These are phyloP conservation scores for Chloroceryle aenea DNA, from an alignment of 2,113 vertebrate species.

Conservation along the genomic window DNA sequence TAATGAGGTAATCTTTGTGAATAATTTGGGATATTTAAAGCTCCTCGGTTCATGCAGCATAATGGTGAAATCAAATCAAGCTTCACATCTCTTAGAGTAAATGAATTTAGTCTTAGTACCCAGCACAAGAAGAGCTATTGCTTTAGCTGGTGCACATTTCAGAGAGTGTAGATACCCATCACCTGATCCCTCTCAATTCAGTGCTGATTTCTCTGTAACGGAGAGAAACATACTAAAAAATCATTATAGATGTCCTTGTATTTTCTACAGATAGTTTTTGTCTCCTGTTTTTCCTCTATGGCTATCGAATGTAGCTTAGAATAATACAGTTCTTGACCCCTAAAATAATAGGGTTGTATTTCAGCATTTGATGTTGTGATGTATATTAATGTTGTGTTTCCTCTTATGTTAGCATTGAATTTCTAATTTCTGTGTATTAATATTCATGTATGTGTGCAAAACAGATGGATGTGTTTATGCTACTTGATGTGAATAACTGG, in stretches of 20 bases:
- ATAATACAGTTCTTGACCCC: neutral
- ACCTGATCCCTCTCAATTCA: neutral
- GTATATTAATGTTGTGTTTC: conserved; percentile 35
- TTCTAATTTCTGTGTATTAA: conserved; percentile 41
- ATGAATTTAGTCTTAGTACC: neutral
- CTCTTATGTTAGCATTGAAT: conserved; percentile 23
- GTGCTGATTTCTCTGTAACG: neutral
- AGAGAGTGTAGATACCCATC: neutral
- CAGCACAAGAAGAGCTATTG: neutral
- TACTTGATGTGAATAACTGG: conserved; percentile 1
- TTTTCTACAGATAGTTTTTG: neutral
- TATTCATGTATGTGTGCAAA: conserved; percentile 27
- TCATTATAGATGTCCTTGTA: neutral
- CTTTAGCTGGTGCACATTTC: neutral
- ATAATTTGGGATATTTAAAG: conserved; percentile 59
- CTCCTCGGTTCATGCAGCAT: neutral
- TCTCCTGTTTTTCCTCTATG: neutral
- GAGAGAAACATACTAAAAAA: neutral
- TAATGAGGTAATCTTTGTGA: conserved; percentile 49
- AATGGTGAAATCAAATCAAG: conserved; percentile 53
- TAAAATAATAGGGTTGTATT: conserved; percentile 25
- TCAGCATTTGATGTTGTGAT: conserved; percentile 2
- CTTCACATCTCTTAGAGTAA: neutral
- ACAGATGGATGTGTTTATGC: neutral
- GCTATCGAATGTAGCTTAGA: neutral